These are phyloP conservation scores for Silurus glanis DNA, from an alignment of 2,113 vertebrate species.

Conservation along the genomic window DNA sequence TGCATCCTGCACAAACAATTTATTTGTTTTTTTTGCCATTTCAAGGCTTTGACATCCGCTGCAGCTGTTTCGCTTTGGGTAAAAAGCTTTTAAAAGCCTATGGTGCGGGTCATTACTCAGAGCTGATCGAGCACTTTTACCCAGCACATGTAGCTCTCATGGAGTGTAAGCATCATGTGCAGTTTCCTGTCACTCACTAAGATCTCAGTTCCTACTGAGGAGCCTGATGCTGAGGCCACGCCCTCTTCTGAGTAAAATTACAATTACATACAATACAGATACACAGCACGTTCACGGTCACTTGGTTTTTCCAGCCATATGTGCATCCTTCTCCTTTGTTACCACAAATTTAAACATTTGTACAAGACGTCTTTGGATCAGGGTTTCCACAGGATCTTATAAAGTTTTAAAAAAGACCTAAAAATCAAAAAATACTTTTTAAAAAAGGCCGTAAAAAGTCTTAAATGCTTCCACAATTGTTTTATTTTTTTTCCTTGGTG, in stretches of 20 bases:
- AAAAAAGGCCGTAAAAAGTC: no score
- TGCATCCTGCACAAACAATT: constrained; percentile 31
- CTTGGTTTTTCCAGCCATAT: no score
- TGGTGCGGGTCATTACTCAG: constrained; percentile 24
- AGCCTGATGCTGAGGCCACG: constrained; percentile 17
- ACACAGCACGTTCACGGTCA: neutral
- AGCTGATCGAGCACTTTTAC: constrained; percentile 19
- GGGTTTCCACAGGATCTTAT: no score
- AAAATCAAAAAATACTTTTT: no score
- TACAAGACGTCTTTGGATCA: no score
- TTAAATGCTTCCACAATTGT: no score
- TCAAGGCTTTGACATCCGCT: neutral
- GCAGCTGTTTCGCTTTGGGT: constrained; percentile 10
- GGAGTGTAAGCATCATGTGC: neutral
- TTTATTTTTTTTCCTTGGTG: no score
- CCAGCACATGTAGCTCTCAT: constrained; percentile 22
- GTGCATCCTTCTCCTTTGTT: no score
- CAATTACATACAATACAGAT: neutral
- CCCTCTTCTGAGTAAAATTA: neutral
- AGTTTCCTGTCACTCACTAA: neutral
- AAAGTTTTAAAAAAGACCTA: no score
- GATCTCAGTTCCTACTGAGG: neutral
- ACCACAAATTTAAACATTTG: no score
- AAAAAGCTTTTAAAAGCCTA: constrained; percentile 45
- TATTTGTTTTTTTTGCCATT: constrained; percentile 10